Conservation (phyloP, 2,888 invertebrate species). For the Macropis europaea region DNA sequence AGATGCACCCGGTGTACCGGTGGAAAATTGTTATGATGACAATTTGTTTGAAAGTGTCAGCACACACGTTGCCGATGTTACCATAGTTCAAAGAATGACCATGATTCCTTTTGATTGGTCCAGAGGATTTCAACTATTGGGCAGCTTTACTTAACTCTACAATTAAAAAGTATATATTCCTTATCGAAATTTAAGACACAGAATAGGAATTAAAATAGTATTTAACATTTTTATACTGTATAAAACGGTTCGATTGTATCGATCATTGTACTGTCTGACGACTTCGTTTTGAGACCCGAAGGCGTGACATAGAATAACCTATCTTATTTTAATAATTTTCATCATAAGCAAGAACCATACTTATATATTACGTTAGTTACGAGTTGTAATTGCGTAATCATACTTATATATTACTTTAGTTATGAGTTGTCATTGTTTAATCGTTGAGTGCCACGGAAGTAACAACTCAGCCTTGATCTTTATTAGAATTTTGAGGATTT, state of each 20-base stretch:
- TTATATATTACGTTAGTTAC: too few relatives aligned
- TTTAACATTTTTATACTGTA: background rate
- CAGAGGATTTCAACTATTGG: background rate
- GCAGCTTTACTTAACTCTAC: background rate
- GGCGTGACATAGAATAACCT: too few relatives aligned
- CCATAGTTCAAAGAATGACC: background rate
- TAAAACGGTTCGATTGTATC: slow-evolving; percentile 26
- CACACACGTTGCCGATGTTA: background rate
- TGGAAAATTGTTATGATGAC: slow-evolving; percentile 13
- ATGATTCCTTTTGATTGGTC: background rate
- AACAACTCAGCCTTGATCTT: too few relatives aligned
- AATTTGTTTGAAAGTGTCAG: slow-evolving; percentile 10
- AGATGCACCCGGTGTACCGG: slow-evolving; percentile 2
- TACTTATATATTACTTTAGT: too few relatives aligned
- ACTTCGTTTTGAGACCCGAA: too few relatives aligned
- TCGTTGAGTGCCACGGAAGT: too few relatives aligned
- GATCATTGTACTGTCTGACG: too few relatives aligned
- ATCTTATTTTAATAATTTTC: too few relatives aligned
- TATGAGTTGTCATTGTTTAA: too few relatives aligned
- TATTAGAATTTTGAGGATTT: too few relatives aligned
- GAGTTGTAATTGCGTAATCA: too few relatives aligned
- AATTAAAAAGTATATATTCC: background rate
- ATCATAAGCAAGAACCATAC: too few relatives aligned
- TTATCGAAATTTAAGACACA: background rate
- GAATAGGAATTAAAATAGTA: background rate